Evolutionary conservation across 2,797 vertebrate genomes (phyloP).

Genomic region (Channa striata): DNA sequence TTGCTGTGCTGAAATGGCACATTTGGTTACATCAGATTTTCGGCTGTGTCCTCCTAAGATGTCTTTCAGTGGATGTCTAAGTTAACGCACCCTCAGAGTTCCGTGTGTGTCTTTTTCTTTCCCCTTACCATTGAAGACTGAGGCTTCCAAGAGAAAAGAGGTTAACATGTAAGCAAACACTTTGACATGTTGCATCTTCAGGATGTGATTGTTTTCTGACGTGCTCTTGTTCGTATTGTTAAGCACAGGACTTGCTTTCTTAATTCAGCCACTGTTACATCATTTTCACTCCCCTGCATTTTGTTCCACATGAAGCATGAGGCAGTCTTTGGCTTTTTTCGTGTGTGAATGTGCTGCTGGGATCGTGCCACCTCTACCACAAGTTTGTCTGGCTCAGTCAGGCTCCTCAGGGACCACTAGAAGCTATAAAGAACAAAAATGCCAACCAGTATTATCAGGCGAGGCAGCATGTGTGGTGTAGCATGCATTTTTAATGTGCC

Average conservation of each 20-base stretch:
- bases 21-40: background rate
- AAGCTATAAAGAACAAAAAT: constrained; percentile 81
- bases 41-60: background rate
- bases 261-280: constrained; percentile 44
- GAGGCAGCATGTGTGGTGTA: constrained; percentile 66
- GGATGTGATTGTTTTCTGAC: constrained; percentile 1
- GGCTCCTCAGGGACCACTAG: constrained; percentile 74
- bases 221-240: background rate
- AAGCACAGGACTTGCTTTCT: background rate
- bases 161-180: constrained; percentile 2
- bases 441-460: constrained; percentile 71
- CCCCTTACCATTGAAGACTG: background rate
- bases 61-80: background rate
- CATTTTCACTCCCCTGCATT: constrained; percentile 36
- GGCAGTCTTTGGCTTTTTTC: constrained; percentile 23
- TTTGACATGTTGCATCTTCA: background rate
- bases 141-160: background rate
- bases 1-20: background rate
- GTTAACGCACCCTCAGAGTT: background rate
- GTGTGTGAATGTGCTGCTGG: constrained; percentile 46
- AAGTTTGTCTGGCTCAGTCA: constrained; percentile 58
- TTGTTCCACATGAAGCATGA: constrained; percentile 31
- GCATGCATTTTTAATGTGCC: constrained; percentile 82
- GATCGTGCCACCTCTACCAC: constrained; percentile 63
- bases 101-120: background rate